A percentile compares a stretch with the other conserved stretches of the same genome.
Conservation (phyloP, 2,113 vertebrate genomes). For the Ancistrus triradiatus region DNA sequence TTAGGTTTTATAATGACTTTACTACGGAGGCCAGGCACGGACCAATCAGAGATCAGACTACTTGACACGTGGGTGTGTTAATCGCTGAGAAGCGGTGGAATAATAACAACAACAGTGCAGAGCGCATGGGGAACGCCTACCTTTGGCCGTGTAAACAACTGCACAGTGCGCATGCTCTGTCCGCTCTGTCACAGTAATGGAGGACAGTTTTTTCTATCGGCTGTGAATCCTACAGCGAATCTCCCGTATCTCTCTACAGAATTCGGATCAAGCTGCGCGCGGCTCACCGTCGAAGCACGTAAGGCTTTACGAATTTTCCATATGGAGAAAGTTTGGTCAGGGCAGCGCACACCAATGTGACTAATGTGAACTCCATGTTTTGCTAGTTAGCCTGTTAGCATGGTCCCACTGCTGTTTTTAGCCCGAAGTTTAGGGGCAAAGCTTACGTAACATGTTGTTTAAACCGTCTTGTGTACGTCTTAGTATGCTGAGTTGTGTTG, state of each 20-base stretch:
- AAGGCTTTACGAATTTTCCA: not conserved
- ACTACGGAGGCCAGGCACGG: not conserved
- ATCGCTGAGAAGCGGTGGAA: not conserved
- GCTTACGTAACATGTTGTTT: not conserved
- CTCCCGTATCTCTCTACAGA: constrained; percentile 28
- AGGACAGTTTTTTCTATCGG: constrained; percentile 56
- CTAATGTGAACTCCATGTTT: constrained; percentile 8
- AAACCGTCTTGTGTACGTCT: not conserved
- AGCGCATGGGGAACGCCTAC: constrained; percentile 49
- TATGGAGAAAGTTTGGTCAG: not conserved
- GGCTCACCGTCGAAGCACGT: constrained; percentile 37
- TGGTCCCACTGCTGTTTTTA: not conserved
- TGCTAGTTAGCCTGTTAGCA: constrained; percentile 27
- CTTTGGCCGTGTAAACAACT: constrained; percentile 64
- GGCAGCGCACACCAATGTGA: not conserved
- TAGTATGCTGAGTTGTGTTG: not conserved
- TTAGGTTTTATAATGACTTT: no score
- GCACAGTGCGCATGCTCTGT: constrained; percentile 64
- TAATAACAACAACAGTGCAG: constrained; percentile 4
- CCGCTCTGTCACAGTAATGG: constrained; percentile 62
- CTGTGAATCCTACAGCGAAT: constrained; percentile 39
- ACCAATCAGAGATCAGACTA: not conserved
- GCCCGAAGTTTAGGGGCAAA: not conserved
- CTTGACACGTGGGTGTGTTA: not conserved
- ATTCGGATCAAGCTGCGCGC: constrained; percentile 11